Base-by-base conservation (phyloP, 2,888 invertebrate species). In the Limnephilus auricula region DNA sequence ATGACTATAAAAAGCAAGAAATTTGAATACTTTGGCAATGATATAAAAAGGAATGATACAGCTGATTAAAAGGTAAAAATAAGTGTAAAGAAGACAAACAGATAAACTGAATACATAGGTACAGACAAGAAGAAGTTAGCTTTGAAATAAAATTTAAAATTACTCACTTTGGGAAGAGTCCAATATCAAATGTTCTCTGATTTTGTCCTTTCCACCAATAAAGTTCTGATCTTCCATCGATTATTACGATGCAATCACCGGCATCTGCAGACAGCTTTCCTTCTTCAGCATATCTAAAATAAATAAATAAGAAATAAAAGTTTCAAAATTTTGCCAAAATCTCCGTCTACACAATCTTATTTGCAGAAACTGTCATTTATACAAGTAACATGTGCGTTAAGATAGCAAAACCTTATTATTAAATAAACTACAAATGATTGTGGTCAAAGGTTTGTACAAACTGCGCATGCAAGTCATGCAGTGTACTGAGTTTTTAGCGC, bases 191-290 rank as follows among this genome's bases (percentile, higher is more conserved):
- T 0, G 98, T 98, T 92, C 98, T 96, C 94, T 98, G 98, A 95
- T 98, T 99, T 95, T 99, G 99, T 0, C 99, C 99, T 95, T 98
- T 98, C 98, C 99, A 99, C 97, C 98, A 98, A 94, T 98, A 98
- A 93, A 98, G 96, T 93, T 99, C 99, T 0, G 98, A 97, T 89
- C 98, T 96, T 50, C 98, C 98, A 94, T 99, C 99, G 93, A 99
- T 98, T 83, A 99, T 97, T 15, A 98, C 98, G 91, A 99, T 98
- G 12, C 97, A 96, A 94, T 99, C 99, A 0, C 98, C 98, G 2
- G 97, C 96, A 92, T 98, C 97, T 89, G 99, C 96, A 25, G 96
- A 95, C 95, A 99, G 96, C 94, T 98, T 98, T 65, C 97, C 98
- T 50, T 97, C 95, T 93, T 98, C 98, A 78, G 97, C 96, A 94